These are phyloP conservation scores for Hofmannophila pseudospretella DNA, from an alignment of 2,888 invertebrate species.

Conservation along the genomic window DNA sequence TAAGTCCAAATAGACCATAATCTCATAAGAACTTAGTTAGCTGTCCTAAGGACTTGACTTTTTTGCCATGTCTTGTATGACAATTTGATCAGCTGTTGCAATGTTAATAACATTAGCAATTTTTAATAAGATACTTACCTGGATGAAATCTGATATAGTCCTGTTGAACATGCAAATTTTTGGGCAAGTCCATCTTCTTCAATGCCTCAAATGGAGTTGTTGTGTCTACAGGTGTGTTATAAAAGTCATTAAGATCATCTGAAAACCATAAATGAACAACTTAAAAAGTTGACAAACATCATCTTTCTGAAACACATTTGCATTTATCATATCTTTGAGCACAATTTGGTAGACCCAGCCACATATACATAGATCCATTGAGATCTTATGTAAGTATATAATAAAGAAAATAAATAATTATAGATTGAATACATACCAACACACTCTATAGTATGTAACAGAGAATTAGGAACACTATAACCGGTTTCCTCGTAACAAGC, in stretches of 20 bases:
- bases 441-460: slow-evolving; percentile 84
- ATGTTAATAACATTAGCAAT: not conserved
- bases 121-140: slow-evolving; percentile 64
- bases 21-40: no score
- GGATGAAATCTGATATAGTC: slow-evolving; percentile 92
- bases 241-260: slow-evolving; percentile 85
- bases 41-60: no score
- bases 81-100: no score
- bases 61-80: no score
- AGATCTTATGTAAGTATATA: no score
- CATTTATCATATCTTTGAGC: no score
- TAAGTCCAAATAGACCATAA: no score
- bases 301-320: no score
- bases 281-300: no score
- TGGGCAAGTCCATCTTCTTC: slow-evolving; percentile 85
- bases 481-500: slow-evolving; percentile 84
- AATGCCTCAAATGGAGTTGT: slow-evolving; percentile 86
- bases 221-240: slow-evolving; percentile 82
- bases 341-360: no score
- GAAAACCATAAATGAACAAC: slow-evolving; percentile 29
- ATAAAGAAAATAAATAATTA: no score
- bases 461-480: slow-evolving; percentile 89
- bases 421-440: slow-evolving; percentile 81
- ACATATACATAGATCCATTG: no score
- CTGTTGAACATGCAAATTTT: slow-evolving; percentile 90